Conservation (phyloP, 2,888 invertebrate species). For the Mycalesis mineus region DNA sequence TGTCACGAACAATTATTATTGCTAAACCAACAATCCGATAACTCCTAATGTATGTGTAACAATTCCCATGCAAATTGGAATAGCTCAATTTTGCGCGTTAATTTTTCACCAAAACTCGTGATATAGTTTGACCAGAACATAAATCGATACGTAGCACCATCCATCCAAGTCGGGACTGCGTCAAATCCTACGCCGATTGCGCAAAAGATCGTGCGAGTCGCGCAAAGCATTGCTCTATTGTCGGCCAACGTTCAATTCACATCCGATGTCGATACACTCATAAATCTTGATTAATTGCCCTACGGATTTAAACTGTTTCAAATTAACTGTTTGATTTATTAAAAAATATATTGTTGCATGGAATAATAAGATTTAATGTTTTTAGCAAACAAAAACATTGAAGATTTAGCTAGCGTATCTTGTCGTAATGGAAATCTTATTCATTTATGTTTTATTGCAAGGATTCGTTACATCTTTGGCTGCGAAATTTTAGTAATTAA, state of each 20-base stretch:
- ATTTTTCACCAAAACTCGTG: slow-evolving; percentile 44
- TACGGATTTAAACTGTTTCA: slow-evolving; percentile 4
- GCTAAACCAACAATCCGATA: background rate
- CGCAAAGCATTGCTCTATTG: slow-evolving; percentile 30
- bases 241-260: slow-evolving; percentile 31
- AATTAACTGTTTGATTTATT: background rate
- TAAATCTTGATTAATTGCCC: slow-evolving; percentile 36
- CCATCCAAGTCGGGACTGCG: slow-evolving; percentile 33
- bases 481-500: too few species aligned
- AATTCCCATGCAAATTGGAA: slow-evolving; percentile 15
- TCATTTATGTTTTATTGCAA: too few species aligned
- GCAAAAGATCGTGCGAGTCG: slow-evolving; percentile 46
- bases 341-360: background rate
- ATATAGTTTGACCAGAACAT: slow-evolving; percentile 35
- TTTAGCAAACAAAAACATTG: too few species aligned
- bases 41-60: slow-evolving; percentile 20
- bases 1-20: too few species aligned
- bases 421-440: too few species aligned
- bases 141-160: slow-evolving; percentile 38
- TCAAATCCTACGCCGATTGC: slow-evolving; percentile 35
- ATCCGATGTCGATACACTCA: slow-evolving; percentile 26
- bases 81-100: slow-evolving; percentile 19
- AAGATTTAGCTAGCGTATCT: too few species aligned
- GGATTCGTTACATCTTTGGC: too few species aligned
- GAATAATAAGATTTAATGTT: too few species aligned